Evolutionary conservation across 1,140 invertebrate genomes (phyloP).

Genomic region (Drosophila simulans): DNA sequence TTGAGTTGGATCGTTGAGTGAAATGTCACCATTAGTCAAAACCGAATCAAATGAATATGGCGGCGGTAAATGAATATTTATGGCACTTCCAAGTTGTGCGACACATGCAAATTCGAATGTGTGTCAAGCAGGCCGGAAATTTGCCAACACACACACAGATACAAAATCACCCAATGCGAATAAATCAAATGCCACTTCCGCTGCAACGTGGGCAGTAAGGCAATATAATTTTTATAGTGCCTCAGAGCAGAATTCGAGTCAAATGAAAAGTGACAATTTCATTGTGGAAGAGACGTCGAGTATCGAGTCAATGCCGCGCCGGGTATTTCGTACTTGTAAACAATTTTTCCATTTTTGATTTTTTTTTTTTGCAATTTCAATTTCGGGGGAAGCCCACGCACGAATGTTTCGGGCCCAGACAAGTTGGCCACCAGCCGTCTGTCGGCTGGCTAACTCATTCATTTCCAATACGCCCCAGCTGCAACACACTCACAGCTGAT

Average conservation of each 20-base stretch:
- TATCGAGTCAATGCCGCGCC: slow-evolving; percentile 49
- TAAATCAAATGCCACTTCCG: slow-evolving; percentile 77
- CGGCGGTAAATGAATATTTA: slow-evolving; percentile 42
- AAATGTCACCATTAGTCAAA: slow-evolving; percentile 62
- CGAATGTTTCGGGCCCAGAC: slow-evolving; percentile 40
- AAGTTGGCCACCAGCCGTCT: slow-evolving; percentile 55
- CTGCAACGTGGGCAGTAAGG: slow-evolving; percentile 50
- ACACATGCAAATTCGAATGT: slow-evolving; percentile 68
- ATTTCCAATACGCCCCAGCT: slow-evolving; percentile 59
- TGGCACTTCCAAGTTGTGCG: slow-evolving; percentile 50
- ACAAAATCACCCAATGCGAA: slow-evolving; percentile 60
- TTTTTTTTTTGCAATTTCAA: slow-evolving; percentile 39
- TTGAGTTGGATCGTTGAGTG: slow-evolving; percentile 10
- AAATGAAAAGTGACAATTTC: slow-evolving; percentile 75
- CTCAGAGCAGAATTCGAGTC: slow-evolving; percentile 21
- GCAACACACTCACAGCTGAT: slow-evolving; percentile 53
- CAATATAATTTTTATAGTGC: slow-evolving; percentile 6
- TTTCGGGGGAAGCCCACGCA: slow-evolving; percentile 59
- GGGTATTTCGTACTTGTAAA: slow-evolving; percentile 54
- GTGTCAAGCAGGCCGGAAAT: slow-evolving; percentile 73
- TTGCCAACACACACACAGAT: slow-evolving; percentile 52
- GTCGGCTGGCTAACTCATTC: slow-evolving; percentile 57
- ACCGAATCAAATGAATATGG: slow-evolving; percentile 31
- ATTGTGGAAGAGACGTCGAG: slow-evolving; percentile 66
- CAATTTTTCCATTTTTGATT: slow-evolving; percentile 38